Evolutionary conservation across 2,113 vertebrate genomes (phyloP).

Genomic region (Anser cygnoides): DNA sequence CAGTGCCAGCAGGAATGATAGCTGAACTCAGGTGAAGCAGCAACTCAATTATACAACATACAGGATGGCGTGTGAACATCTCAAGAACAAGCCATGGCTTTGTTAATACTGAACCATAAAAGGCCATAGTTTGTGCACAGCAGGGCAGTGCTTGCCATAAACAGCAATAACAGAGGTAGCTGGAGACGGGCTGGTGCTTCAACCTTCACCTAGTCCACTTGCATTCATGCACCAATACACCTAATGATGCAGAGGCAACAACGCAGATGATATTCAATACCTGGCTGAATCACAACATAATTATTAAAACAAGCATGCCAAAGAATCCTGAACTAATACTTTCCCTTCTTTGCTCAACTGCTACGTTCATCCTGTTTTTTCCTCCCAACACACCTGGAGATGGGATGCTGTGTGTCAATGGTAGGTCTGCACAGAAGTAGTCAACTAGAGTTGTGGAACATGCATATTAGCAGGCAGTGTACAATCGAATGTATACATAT

Average conservation of each 20-base stretch:
- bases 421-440: not conserved
- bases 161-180: not conserved
- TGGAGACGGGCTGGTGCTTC: not conserved
- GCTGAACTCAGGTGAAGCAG: not conserved
- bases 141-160: not conserved
- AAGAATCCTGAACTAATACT: not conserved
- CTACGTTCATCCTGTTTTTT: not conserved
- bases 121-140: not conserved
- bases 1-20: not conserved
- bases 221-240: not conserved
- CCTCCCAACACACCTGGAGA: not conserved
- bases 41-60: not conserved
- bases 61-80: fast-evolving
- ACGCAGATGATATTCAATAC: not conserved
- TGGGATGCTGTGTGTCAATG: not conserved
- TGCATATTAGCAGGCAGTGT: not conserved
- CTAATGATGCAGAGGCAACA: not conserved
- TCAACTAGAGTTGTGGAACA: not conserved
- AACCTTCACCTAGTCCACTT: not conserved
- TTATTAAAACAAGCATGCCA: not conserved
- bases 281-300: not conserved
- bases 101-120: not conserved
- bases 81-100: not conserved
- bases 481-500: not conserved
- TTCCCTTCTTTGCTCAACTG: not conserved